A percentile compares a stretch with the other conserved stretches of the same genome.
Evolutionary conservation across 2,888 invertebrate genomes (phyloP).

Genomic region (Lottia scabra): DNA sequence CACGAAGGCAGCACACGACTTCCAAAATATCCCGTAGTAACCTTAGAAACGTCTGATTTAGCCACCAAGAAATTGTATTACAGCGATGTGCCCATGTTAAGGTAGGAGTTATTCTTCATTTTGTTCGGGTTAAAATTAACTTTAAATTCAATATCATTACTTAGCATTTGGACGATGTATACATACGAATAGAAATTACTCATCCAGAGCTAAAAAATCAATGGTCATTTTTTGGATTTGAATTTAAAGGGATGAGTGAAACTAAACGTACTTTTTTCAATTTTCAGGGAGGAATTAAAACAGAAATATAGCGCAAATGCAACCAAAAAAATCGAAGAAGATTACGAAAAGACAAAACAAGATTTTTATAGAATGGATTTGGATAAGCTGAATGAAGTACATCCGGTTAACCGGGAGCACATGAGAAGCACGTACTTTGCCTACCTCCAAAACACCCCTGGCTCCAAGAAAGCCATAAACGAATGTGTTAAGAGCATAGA

Average conservation of each 20-base stretch:
- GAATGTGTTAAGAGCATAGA: slow-evolving; percentile 56
- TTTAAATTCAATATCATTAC: too few species aligned
- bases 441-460: slow-evolving; percentile 68
- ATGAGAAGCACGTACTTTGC: slow-evolving; percentile 65
- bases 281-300: slow-evolving; percentile 54
- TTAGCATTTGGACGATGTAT: too few species aligned
- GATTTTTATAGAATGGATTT: slow-evolving; percentile 68
- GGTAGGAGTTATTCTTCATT: too few species aligned
- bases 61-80: slow-evolving; percentile 54
- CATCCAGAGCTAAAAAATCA: too few species aligned
- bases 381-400: slow-evolving; percentile 61
- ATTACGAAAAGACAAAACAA: slow-evolving; percentile 62
- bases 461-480: slow-evolving; percentile 62
- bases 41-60: slow-evolving; percentile 52
- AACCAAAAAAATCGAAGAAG: slow-evolving; percentile 51
- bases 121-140: too few species aligned
- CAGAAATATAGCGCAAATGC: slow-evolving; percentile 58
- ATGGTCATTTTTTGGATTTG: too few species aligned
- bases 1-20: slow-evolving; percentile 63
- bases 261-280: background rate
- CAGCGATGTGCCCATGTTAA: slow-evolving; percentile 61
- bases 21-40: slow-evolving; percentile 64
- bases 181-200: too few species aligned
- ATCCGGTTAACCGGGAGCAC: slow-evolving; percentile 54
- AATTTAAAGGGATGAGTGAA: too few species aligned